Evolutionary conservation across 1,140 invertebrate species (phyloP).

Genomic region (Adelges cooleyi): DNA sequence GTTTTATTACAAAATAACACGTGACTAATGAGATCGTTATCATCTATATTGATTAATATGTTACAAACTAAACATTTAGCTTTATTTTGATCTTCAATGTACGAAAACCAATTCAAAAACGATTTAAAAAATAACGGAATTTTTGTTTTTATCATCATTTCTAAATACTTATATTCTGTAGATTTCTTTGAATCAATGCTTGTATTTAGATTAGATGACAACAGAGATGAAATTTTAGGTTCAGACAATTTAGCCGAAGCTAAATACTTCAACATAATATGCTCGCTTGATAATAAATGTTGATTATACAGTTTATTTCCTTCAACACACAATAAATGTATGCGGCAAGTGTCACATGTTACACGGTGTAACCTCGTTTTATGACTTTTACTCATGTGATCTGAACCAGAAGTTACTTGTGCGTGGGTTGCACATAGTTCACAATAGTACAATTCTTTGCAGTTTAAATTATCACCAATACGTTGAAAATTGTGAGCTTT

Average conservation of each 20-base stretch:
- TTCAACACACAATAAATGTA: constrained; percentile 17
- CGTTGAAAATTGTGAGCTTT: constrained; percentile 8
- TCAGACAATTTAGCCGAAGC: not conserved
- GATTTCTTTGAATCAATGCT: no score
- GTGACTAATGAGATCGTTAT: not conserved
- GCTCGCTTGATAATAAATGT: constrained; percentile 10
- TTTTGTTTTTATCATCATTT: not conserved
- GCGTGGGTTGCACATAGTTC: constrained; percentile 10
- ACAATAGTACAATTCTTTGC: constrained; percentile 20
- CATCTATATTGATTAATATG: not conserved
- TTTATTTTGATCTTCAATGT: not conserved
- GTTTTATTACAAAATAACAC: not conserved
- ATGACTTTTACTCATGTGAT: constrained; percentile 20
- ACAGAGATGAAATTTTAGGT: not conserved
- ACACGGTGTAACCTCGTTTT: constrained; percentile 3
- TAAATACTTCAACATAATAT: constrained; percentile 5
- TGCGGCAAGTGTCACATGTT: not conserved
- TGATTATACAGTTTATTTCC: not conserved
- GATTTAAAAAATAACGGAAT: not conserved
- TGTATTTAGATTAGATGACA: no score
- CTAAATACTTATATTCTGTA: no score
- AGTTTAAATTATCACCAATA: not conserved
- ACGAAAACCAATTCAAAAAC: constrained; percentile 4
- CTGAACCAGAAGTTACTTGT: not conserved
- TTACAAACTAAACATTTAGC: not conserved